Evolutionary conservation across 2,113 vertebrate genomes (phyloP).

Genomic region (Crotalus viridis): DNA sequence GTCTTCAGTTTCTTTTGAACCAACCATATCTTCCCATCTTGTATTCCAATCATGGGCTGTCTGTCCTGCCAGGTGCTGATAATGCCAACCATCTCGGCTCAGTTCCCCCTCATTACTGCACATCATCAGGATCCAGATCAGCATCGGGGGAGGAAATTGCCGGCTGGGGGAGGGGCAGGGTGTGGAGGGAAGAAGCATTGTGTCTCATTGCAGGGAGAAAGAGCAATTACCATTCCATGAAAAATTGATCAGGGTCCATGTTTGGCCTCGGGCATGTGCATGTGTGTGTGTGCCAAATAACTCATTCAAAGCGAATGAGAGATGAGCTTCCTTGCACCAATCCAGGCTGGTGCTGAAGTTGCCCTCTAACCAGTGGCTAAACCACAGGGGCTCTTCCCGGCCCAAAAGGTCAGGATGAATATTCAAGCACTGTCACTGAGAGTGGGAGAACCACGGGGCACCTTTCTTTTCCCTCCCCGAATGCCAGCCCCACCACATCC

Average conservation of each 20-base stretch:
- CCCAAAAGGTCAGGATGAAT: slow-evolving; percentile 34
- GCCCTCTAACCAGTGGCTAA: neutral
- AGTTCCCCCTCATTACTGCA: neutral
- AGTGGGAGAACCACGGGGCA: slow-evolving; percentile 31
- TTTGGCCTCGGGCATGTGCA: slow-evolving; percentile 49
- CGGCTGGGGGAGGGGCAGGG: neutral
- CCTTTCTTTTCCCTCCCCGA: neutral
- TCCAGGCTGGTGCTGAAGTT: slow-evolving; percentile 1
- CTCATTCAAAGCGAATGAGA: slow-evolving; percentile 63
- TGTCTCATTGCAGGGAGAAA: slow-evolving; percentile 19
- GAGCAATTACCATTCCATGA: slow-evolving; percentile 68
- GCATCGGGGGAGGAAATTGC: too few relatives aligned
- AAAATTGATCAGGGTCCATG: slow-evolving; percentile 61
- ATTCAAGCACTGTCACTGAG: slow-evolving; percentile 33
- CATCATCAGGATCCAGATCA: neutral
- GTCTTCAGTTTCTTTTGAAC: neutral
- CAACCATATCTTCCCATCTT: neutral
- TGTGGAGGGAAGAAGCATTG: neutral
- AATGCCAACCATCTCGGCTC: neutral
- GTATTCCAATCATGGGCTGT: neutral
- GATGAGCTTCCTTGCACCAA: slow-evolving; percentile 45
- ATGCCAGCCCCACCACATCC: neutral
- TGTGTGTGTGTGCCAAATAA: slow-evolving; percentile 25
- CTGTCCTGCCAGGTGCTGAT: neutral
- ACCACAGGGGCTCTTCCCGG: slow-evolving; percentile 16